Evolutionary conservation across 2,888 invertebrate genomes (phyloP).

Genomic region (Eugnorisma glareosa): DNA sequence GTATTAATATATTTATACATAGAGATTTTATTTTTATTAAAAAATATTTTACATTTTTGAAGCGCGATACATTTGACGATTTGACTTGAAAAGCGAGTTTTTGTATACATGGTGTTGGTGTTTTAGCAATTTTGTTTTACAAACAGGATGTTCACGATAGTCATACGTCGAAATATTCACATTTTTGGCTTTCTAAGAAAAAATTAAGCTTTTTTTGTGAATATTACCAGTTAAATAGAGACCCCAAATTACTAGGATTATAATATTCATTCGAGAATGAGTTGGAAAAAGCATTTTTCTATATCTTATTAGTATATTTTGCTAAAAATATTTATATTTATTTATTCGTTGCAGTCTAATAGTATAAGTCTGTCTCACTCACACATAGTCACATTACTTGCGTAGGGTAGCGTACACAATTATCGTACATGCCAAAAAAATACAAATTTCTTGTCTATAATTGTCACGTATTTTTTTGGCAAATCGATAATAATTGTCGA

Average conservation of each 20-base stretch:
- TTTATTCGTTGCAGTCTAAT: slow-evolving; percentile 50
- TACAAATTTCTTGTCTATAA: neutral
- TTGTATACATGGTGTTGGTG: neutral
- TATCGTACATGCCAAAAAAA: neutral
- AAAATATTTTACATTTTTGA: slow-evolving; percentile 40
- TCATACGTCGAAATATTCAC: neutral
- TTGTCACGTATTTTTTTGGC: neutral
- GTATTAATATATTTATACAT: slow-evolving; percentile 23
- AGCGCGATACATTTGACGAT: slow-evolving; percentile 44
- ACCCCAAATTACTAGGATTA: neutral
- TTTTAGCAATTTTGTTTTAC: neutral
- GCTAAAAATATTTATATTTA: slow-evolving; percentile 53
- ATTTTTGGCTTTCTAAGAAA: neutral
- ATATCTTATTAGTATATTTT: slow-evolving; percentile 23
- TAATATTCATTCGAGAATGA: neutral
- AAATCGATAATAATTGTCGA: slow-evolving; percentile 8
- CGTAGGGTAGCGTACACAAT: slow-evolving; percentile 21
- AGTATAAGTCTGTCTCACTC: slow-evolving; percentile 53
- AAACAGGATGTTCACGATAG: neutral
- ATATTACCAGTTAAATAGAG: neutral
- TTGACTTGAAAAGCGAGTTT: slow-evolving; percentile 13
- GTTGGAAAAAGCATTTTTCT: neutral
- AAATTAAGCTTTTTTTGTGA: neutral
- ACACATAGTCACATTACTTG: slow-evolving; percentile 52
- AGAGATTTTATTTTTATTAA: slow-evolving; percentile 39